A percentile compares a stretch with the other conserved stretches of the same genome.
phyloP scores from a whole-genome alignment of 2,888 invertebrate species.

The Athrips mouffetella region DNA sequence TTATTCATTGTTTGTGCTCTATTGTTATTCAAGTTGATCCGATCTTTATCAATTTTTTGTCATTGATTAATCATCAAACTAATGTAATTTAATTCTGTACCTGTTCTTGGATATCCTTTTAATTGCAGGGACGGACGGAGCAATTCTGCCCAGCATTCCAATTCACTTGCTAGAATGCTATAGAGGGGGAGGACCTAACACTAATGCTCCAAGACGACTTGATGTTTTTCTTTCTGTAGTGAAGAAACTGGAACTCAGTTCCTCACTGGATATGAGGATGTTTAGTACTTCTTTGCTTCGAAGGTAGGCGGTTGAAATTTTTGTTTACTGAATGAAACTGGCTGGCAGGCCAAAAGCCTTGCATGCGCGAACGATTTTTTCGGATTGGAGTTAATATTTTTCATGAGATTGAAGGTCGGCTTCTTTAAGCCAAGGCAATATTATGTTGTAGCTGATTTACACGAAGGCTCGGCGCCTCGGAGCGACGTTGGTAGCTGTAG shows the following conservation, averaged over 20 bases:
- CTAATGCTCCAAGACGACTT: slow-evolving; percentile 76
- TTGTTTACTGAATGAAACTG: not conserved
- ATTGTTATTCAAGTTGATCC: not conserved
- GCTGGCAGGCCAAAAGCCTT: too few species aligned
- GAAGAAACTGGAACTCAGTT: slow-evolving; percentile 78
- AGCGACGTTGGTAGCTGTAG: too few species aligned
- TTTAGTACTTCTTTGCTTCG: slow-evolving; percentile 77
- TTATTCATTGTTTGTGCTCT: not conserved
- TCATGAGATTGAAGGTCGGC: too few species aligned
- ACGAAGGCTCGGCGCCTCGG: too few species aligned
- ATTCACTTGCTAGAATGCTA: slow-evolving; percentile 79
- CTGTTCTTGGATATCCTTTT: too few species aligned
- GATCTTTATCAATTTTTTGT: not conserved
- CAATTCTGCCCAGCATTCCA: slow-evolving; percentile 71
- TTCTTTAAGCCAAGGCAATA: too few species aligned
- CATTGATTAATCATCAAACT: slow-evolving; percentile 1
- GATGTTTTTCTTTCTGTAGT: slow-evolving; percentile 80
- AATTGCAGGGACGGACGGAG: slow-evolving; percentile 43
- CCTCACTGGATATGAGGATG: slow-evolving; percentile 74
- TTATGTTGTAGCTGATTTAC: too few species aligned
- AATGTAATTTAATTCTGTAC: too few species aligned
- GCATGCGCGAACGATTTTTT: too few species aligned
- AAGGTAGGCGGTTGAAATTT: slow-evolving; percentile 56
- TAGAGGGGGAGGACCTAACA: slow-evolving; percentile 61
- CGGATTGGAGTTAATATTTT: too few species aligned